Percentiles rank a stretch among this genome's conserved stretches.
Evolutionary conservation across 2,888 invertebrate genomes (phyloP).

Genomic region (Harpalus rufipes): DNA sequence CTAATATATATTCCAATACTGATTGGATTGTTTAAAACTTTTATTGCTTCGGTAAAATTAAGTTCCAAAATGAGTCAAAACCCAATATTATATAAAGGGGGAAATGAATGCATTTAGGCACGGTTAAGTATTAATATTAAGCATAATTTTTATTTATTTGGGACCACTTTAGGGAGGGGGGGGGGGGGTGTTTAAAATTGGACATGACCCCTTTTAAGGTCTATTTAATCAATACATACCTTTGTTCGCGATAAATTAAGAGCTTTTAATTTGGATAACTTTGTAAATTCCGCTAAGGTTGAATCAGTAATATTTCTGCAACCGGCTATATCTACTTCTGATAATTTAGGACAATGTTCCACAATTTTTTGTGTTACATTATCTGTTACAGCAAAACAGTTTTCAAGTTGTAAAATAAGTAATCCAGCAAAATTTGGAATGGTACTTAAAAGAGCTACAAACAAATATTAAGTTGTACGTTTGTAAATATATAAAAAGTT

Average conservation of each 20-base stretch:
- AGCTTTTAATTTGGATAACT: slow-evolving; percentile 72
- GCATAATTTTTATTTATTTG: no score
- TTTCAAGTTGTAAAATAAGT: slow-evolving; percentile 71
- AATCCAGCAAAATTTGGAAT: slow-evolving; percentile 72
- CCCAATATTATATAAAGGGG: no score
- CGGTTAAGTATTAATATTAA: no score
- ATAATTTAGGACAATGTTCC: slow-evolving; percentile 77
- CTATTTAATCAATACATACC: slow-evolving; percentile 71
- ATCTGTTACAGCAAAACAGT: slow-evolving; percentile 78
- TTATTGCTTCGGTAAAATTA: no score
- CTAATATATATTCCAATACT: no score
- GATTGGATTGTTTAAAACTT: no score
- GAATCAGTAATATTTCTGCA: slow-evolving; percentile 74
- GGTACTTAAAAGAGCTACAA: slow-evolving; percentile 73
- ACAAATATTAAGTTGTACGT: slow-evolving; percentile 55
- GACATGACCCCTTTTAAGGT: no score
- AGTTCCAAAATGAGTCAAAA: no score
- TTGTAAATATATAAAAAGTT: background rate
- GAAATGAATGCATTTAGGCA: no score
- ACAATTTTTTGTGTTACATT: slow-evolving; percentile 78
- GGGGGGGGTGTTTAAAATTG: no score
- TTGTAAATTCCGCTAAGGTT: slow-evolving; percentile 72
- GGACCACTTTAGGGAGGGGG: no score
- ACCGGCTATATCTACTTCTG: slow-evolving; percentile 77
- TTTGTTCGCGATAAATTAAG: slow-evolving; percentile 74